These are phyloP conservation scores for Hippocampus comes DNA, from an alignment of 2,113 vertebrate species.

Conservation along the genomic window DNA sequence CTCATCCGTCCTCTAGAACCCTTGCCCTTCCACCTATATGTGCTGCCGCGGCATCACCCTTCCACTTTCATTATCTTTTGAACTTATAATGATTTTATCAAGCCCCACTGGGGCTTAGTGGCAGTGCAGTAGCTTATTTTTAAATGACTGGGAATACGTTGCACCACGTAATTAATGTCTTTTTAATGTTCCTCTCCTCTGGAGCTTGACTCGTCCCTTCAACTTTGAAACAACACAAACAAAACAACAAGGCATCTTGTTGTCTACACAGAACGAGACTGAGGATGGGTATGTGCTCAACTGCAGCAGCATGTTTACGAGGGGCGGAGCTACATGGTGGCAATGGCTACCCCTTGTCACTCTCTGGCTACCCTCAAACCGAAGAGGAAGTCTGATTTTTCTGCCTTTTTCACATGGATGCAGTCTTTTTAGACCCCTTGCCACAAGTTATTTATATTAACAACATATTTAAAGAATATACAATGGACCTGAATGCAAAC, in stretches of 20 bases:
- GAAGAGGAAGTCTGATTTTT: no score
- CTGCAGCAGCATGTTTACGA: constrained; percentile 16
- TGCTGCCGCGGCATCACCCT: constrained; percentile 53
- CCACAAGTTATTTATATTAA: no score
- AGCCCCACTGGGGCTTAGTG: constrained; percentile 57
- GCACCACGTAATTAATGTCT: constrained; percentile 69
- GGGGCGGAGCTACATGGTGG: not conserved
- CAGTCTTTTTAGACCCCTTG: no score
- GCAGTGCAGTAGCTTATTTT: constrained; percentile 65
- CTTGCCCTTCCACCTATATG: constrained; percentile 46
- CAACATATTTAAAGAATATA: no score
- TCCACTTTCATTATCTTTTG: constrained; percentile 68
- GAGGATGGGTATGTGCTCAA: constrained; percentile 45
- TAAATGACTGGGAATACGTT: constrained; percentile 59
- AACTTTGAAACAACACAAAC: constrained; percentile 60
- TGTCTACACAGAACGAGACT: constrained; percentile 57
- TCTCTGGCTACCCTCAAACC: no score
- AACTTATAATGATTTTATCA: constrained; percentile 69
- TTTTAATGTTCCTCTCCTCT: constrained; percentile 73
- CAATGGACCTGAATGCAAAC: no score
- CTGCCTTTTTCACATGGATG: no score
- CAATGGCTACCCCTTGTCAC: no score
- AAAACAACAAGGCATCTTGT: constrained; percentile 54
- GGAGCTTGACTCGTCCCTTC: constrained; percentile 64
- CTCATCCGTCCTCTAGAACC: constrained; percentile 26